A percentile compares a stretch with the other conserved stretches of the same genome.
Conservation (phyloP, 1,140 invertebrate genomes). For the silkworm (Bombyx mori) region DNA sequence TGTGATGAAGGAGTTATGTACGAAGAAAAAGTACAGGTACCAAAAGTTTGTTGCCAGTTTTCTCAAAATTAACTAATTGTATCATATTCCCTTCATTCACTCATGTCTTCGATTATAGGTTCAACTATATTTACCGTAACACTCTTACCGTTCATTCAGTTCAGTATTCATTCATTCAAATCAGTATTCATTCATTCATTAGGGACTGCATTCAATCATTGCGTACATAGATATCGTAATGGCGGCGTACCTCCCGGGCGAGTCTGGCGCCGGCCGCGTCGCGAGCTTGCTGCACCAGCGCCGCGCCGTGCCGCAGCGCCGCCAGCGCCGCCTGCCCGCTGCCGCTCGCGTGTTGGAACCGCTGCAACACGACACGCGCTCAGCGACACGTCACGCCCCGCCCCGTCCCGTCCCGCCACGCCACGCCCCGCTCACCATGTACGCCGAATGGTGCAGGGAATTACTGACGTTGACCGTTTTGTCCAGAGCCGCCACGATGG, state of each 20-base stretch:
- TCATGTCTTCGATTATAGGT: too few relatives aligned
- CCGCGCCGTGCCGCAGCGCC: slow-evolving; percentile 55
- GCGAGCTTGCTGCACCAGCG: slow-evolving; percentile 49
- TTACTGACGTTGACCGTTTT: slow-evolving; percentile 53
- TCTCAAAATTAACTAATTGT: too few relatives aligned
- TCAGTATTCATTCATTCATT: too few relatives aligned
- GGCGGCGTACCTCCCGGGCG: slow-evolving; percentile 52
- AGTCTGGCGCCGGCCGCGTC: slow-evolving; percentile 47
- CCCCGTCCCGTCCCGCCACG: too few relatives aligned
- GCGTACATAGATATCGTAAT: not conserved
- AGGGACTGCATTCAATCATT: too few relatives aligned
- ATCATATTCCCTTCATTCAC: too few relatives aligned
- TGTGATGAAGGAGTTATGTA: too few relatives aligned
- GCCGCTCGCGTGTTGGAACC: slow-evolving; percentile 62
- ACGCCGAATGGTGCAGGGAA: slow-evolving; percentile 64
- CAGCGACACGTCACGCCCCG: not conserved
- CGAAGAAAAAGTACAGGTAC: too few relatives aligned
- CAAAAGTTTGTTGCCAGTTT: too few relatives aligned
- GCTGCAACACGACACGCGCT: slow-evolving; percentile 19
- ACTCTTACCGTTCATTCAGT: too few relatives aligned
- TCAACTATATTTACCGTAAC: too few relatives aligned
- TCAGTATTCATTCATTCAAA: too few relatives aligned
- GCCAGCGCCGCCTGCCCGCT: slow-evolving; percentile 46
- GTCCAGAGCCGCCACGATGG: slow-evolving; percentile 63
- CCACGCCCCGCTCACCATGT: slow-evolving; percentile 44